Evolutionary conservation across 2,797 vertebrate genomes (phyloP).

Genomic region (Galago senegalensis): DNA sequence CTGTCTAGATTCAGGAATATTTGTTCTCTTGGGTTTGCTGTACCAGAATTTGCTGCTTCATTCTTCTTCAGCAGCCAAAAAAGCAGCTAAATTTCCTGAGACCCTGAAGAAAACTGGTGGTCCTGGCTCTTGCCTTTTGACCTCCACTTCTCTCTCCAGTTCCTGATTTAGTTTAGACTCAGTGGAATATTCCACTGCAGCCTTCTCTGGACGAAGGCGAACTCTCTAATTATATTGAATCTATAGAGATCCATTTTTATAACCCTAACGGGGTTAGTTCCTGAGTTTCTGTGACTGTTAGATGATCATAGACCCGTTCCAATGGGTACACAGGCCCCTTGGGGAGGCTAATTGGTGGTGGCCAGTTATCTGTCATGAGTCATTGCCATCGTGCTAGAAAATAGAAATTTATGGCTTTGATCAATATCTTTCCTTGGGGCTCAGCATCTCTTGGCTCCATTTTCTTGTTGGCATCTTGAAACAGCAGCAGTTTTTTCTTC

Average conservation of each 20-base stretch:
- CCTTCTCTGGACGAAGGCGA: slow-evolving; percentile 13
- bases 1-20: background rate
- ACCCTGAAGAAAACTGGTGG: background rate
- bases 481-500: background rate
- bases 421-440: slow-evolving; percentile 51
- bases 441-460: slow-evolving; percentile 10
- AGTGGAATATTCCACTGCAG: slow-evolving; percentile 73
- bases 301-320: background rate
- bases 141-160: background rate
- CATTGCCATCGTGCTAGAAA: slow-evolving; percentile 23
- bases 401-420: slow-evolving; percentile 53
- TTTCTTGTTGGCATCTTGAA: slow-evolving; percentile 50
- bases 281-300: slow-evolving; percentile 33
- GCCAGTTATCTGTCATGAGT: slow-evolving; percentile 35
- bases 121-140: background rate
- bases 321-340: background rate
- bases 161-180: slow-evolving; percentile 17
- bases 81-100: background rate
- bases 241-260: slow-evolving; percentile 64
- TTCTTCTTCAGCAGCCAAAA: background rate
- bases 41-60: background rate
- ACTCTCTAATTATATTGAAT: slow-evolving; percentile 57
- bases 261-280: slow-evolving; percentile 34
- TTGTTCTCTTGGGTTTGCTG: background rate
- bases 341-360: slow-evolving; percentile 33